Evolutionary conservation across 2,113 vertebrate species (phyloP).

Genomic region (Hystrix cristata): DNA sequence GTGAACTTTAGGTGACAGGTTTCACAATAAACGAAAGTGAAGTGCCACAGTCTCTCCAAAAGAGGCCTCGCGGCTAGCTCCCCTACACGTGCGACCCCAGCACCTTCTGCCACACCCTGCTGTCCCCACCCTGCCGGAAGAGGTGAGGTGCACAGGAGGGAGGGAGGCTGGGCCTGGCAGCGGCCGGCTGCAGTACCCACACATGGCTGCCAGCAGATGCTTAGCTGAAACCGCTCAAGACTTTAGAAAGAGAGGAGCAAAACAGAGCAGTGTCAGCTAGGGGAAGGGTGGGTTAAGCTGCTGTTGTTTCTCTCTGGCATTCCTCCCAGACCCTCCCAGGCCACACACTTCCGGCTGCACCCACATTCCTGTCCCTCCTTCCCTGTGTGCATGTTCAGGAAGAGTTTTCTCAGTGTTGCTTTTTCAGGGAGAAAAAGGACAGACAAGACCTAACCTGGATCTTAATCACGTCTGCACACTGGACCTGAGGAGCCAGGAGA

Average conservation of each 20-base stretch:
- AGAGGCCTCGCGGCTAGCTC: background rate
- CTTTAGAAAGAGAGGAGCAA: background rate
- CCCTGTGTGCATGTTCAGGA: background rate
- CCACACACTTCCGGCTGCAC: background rate
- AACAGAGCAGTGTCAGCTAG: background rate
- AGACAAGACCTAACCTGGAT: background rate
- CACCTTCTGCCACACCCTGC: background rate
- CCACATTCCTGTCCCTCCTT: background rate
- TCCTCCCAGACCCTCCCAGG: background rate
- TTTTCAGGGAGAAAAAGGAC: background rate
- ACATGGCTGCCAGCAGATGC: background rate
- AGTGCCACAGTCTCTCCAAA: background rate
- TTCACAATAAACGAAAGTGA: background rate
- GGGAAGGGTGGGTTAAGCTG: too few species aligned
- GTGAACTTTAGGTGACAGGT: background rate
- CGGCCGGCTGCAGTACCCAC: background rate
- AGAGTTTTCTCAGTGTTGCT: background rate
- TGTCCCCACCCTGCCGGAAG: background rate
- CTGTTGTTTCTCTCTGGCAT: too few species aligned
- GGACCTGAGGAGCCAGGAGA: background rate
- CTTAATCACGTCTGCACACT: background rate
- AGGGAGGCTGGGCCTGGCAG: background rate
- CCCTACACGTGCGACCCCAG: background rate
- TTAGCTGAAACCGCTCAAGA: background rate
- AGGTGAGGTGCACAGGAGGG: background rate